Evolutionary conservation across 2,113 vertebrate species (phyloP).

Genomic region (Prolemur simus): DNA sequence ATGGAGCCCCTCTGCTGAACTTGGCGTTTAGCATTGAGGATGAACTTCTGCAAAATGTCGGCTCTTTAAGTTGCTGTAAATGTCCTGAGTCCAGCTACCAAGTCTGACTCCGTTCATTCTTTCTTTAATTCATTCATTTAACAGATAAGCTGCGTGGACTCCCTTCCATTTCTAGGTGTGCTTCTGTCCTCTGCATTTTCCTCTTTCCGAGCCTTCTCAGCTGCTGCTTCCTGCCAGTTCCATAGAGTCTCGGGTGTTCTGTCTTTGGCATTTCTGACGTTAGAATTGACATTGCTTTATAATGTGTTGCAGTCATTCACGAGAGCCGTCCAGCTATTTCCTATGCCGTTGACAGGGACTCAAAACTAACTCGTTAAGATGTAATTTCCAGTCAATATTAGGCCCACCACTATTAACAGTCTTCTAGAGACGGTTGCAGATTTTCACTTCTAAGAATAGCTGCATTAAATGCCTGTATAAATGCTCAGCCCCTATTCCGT

Average conservation of each 20-base stretch:
- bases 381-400: not conserved
- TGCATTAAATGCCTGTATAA: not conserved
- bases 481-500: not conserved
- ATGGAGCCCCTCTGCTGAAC: not conserved
- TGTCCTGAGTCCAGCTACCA: not conserved
- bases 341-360: rapidly evolving
- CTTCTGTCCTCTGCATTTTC: not conserved
- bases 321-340: not conserved
- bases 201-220: not conserved
- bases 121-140: not conserved
- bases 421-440: rapidly evolving
- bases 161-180: not conserved
- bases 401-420: not conserved
- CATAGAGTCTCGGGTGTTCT: not conserved
- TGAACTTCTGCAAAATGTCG: not conserved
- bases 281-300: not conserved
- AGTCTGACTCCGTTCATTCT: not conserved
- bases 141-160: rapidly evolving
- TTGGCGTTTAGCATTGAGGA: rapidly evolving
- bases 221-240: not conserved
- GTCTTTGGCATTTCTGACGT: not conserved
- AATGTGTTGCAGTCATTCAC: not conserved
- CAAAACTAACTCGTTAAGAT: not conserved
- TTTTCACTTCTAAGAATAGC: rapidly evolving
- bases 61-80: not conserved